These are phyloP conservation scores for Nycticryphes semicollaris DNA, from an alignment of 2,113 vertebrate genomes.

Conservation along the genomic window DNA sequence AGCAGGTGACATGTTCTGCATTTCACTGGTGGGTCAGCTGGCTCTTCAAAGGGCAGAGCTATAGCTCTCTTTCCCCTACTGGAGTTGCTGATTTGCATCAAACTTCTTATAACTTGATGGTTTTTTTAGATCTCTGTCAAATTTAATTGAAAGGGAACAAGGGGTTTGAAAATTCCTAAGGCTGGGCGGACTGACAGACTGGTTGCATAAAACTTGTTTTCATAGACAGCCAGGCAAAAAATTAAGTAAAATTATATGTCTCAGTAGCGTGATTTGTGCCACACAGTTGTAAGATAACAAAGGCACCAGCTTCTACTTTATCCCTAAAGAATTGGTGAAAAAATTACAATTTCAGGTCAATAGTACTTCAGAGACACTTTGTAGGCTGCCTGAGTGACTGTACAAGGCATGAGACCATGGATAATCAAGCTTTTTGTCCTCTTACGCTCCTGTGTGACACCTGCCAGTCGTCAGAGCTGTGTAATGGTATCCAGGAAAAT, in stretches of 20 bases:
- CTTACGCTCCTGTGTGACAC: not conserved
- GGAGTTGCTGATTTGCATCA: not conserved
- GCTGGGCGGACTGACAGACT: not conserved
- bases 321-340: not conserved
- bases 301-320: not conserved
- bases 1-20: not conserved
- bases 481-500: not conserved
- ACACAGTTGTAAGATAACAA: not conserved
- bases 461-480: not conserved
- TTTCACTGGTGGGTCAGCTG: not conserved
- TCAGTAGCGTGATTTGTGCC: not conserved
- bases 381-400: not conserved
- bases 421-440: not conserved
- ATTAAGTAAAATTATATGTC: not conserved
- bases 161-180: not conserved
- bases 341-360: not conserved
- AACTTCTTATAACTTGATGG: not conserved
- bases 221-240: not conserved
- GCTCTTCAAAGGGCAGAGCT: not conserved
- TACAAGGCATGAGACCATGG: not conserved
- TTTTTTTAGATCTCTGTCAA: not conserved
- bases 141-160: not conserved
- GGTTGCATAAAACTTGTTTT: not conserved
- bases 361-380: not conserved
- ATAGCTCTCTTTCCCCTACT: fast-evolving